These are phyloP conservation scores for Microchirus variegatus DNA, from an alignment of 2,797 vertebrate genomes.

Conservation along the genomic window DNA sequence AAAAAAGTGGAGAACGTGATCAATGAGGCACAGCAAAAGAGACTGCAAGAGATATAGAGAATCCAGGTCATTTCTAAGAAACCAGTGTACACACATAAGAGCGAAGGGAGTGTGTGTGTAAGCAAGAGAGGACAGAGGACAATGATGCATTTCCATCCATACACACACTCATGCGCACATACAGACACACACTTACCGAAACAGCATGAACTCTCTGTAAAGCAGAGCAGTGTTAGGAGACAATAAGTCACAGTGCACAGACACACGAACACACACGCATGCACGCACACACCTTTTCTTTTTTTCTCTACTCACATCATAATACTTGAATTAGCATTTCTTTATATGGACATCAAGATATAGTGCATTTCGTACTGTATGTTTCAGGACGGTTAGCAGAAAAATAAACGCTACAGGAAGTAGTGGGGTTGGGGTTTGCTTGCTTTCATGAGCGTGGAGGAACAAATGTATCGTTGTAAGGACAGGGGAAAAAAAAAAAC, in stretches of 20 bases:
- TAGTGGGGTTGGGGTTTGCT: too few relatives aligned
- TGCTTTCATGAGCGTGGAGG: too few relatives aligned
- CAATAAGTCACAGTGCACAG: conserved; percentile 65
- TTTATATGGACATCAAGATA: too few relatives aligned
- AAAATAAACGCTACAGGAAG: too few relatives aligned
- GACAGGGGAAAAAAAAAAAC: too few relatives aligned
- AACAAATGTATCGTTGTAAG: too few relatives aligned
- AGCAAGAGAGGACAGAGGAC: conserved; percentile 47
- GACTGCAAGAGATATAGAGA: conserved; percentile 32
- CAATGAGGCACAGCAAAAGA: conserved; percentile 8
- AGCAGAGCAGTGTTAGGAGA: conserved; percentile 80
- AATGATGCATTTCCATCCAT: conserved; percentile 27
- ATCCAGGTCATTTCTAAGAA: conserved; percentile 51
- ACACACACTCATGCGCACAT: conserved; percentile 18
- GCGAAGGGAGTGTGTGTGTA: conserved; percentile 32
- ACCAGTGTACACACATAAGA: conserved; percentile 26
- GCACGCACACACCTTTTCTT: conserved; percentile 20
- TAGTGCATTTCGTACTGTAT: too few relatives aligned
- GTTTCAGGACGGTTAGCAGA: too few relatives aligned
- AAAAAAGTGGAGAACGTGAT: background rate
- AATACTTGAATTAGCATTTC: background rate
- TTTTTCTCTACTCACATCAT: background rate
- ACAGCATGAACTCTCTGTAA: conserved; percentile 77
- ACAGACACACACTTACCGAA: conserved; percentile 77
- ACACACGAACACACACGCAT: conserved; percentile 21